Conservation (phyloP, 2,888 invertebrate genomes). For the Caenorhabditis sp. region DNA sequence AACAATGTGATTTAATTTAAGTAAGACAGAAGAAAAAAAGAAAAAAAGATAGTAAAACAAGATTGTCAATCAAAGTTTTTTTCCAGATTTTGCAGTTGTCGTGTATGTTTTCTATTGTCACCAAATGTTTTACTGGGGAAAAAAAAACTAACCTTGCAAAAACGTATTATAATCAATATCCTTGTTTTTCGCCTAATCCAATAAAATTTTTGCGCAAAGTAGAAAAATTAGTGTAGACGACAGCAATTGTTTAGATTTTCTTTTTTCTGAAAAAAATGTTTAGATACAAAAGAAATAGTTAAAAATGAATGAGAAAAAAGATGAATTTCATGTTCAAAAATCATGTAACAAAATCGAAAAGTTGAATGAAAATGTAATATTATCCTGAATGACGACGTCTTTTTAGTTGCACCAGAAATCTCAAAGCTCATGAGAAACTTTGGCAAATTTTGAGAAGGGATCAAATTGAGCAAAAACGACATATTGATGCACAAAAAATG, state of each 20-base stretch:
- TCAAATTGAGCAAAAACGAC: constrained; percentile 10
- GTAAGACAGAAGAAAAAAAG: too few relatives aligned
- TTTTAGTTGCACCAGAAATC: constrained; percentile 5
- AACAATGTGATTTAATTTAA: too few relatives aligned
- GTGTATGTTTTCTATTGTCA: background rate
- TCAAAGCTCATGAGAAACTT: constrained; percentile 5
- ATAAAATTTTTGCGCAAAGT: background rate
- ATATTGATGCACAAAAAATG: background rate
- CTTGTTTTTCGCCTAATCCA: constrained; percentile 2
- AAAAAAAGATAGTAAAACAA: background rate
- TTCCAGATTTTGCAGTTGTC: too few relatives aligned
- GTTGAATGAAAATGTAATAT: constrained; percentile 22
- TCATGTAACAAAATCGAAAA: constrained; percentile 25
- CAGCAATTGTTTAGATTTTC: background rate
- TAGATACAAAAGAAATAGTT: background rate
- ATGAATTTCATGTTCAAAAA: constrained; percentile 38
- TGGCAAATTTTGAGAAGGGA: constrained; percentile 5
- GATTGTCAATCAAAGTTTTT: background rate
- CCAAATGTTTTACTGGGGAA: background rate
- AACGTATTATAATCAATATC: background rate
- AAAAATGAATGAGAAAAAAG: constrained; percentile 12
- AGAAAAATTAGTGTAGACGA: too few relatives aligned
- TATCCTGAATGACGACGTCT: constrained; percentile 39
- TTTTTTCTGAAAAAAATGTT: background rate
- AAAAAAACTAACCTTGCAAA: constrained; percentile 5